Evolutionary conservation across 2,797 vertebrate species (phyloP).

Genomic region (Sphaeramia orbicularis): DNA sequence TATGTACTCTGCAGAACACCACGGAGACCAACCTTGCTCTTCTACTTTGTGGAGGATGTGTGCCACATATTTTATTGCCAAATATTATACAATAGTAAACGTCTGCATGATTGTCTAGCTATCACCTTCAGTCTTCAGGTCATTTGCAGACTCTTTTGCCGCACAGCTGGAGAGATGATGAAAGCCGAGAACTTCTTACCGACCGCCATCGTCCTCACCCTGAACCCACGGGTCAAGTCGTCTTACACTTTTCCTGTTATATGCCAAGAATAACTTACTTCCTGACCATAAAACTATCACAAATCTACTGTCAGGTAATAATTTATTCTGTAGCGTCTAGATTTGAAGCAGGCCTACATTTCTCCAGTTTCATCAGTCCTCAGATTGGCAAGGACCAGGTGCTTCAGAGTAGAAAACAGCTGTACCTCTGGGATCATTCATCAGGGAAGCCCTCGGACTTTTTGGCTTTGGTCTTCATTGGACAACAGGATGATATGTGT

Average conservation of each 20-base stretch:
- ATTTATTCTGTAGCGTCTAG: conserved; percentile 58
- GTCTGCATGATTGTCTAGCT: conserved; percentile 32
- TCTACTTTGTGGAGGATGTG: conserved; percentile 17
- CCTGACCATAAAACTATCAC: conserved; percentile 66
- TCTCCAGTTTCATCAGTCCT: conserved; percentile 61
- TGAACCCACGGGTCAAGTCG: conserved; percentile 54
- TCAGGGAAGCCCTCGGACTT: conserved; percentile 54
- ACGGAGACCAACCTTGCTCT: conserved; percentile 14
- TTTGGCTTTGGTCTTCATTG: conserved; percentile 37
- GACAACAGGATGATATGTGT: conserved; percentile 47
- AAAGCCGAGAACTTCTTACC: conserved; percentile 30
- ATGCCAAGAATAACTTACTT: conserved; percentile 70
- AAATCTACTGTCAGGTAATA: conserved; percentile 58
- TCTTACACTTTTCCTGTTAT: conserved; percentile 57
- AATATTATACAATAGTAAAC: conserved; percentile 33
- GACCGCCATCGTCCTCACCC: conserved; percentile 22
- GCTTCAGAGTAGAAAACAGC: conserved; percentile 58
- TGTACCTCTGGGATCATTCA: conserved; percentile 51
- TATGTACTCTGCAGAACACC: conserved; percentile 20
- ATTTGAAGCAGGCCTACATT: conserved; percentile 60
- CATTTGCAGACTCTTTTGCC: conserved; percentile 28
- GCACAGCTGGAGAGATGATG: conserved; percentile 53
- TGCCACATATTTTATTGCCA: conserved; percentile 13
- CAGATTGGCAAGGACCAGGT: conserved; percentile 70
- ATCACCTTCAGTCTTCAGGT: conserved; percentile 34